Evolutionary conservation across 2,888 invertebrate genomes (phyloP).

Genomic region (Campaea margaritaria): DNA sequence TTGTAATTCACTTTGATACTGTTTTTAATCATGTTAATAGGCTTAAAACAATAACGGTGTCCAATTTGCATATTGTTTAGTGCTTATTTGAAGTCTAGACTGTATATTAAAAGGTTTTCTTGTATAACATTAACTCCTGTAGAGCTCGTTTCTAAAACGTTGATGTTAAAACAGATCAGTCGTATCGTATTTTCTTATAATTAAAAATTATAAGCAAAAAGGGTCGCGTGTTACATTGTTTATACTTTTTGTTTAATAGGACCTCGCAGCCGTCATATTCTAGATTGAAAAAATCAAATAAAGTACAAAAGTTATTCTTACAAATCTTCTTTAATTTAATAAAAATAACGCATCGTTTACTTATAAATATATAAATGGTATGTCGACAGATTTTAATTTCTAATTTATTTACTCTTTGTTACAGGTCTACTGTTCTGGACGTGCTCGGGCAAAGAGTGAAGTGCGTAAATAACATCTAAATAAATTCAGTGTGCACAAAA

Average conservation of each 20-base stretch:
- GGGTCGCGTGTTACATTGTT: too few species aligned
- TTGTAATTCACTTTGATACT: conserved; percentile 31
- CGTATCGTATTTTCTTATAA: too few species aligned
- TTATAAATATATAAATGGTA: too few species aligned
- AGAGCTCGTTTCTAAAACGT: neutral
- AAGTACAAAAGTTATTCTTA: too few species aligned
- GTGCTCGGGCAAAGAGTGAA: conserved; percentile 18
- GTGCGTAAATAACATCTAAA: neutral
- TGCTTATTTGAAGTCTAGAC: neutral
- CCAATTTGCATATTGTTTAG: conserved; percentile 7
- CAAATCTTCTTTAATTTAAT: too few species aligned
- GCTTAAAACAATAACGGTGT: conserved; percentile 37
- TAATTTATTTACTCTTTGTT: conserved; percentile 5
- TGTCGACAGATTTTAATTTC: too few species aligned
- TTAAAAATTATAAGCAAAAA: too few species aligned
- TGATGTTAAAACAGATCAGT: too few species aligned
- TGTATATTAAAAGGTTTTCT: neutral
- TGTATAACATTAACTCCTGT: neutral
- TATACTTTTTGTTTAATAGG: too few species aligned
- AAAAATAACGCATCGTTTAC: too few species aligned
- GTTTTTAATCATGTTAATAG: conserved; percentile 19
- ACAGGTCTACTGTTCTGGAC: conserved; percentile 16
- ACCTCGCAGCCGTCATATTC: too few species aligned
- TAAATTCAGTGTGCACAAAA: neutral
- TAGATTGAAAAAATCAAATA: too few species aligned